These are phyloP conservation scores for Ptyas mucosa DNA, from an alignment of 2,113 vertebrate species.

Conservation along the genomic window DNA sequence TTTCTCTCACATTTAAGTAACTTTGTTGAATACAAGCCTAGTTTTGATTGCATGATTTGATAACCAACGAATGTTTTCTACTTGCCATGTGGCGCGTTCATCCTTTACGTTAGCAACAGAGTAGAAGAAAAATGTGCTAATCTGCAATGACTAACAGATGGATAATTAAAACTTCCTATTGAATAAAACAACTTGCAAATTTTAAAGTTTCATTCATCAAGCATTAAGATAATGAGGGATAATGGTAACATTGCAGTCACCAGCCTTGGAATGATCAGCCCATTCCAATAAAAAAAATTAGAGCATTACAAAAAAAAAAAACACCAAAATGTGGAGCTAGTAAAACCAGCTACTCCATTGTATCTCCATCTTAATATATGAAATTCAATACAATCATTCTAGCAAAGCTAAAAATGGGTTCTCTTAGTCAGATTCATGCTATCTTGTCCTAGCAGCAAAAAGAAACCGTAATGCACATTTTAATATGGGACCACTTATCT, in stretches of 20 bases:
- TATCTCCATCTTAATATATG: constrained; percentile 8
- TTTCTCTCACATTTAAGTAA: not conserved
- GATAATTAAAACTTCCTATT: not conserved
- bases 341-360: not conserved
- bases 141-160: not conserved
- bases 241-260: not conserved
- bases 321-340: not conserved
- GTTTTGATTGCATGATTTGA: not conserved
- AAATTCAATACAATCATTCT: not conserved
- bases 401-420: not conserved
- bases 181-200: not conserved
- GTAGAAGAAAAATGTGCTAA: not conserved
- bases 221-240: not conserved
- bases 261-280: not conserved
- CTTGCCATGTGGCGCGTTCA: not conserved
- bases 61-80: not conserved
- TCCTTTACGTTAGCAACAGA: not conserved
- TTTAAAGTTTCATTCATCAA: not conserved
- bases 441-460: constrained; percentile 5
- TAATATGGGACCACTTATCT: not conserved
- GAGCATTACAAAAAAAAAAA: not conserved
- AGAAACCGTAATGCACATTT: not conserved
- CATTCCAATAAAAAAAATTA: not conserved
- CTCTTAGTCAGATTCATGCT: not conserved
- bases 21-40: not conserved